phyloP scores from a whole-genome alignment of 2,113 vertebrate species.

The Semnornis frantzii region DNA sequence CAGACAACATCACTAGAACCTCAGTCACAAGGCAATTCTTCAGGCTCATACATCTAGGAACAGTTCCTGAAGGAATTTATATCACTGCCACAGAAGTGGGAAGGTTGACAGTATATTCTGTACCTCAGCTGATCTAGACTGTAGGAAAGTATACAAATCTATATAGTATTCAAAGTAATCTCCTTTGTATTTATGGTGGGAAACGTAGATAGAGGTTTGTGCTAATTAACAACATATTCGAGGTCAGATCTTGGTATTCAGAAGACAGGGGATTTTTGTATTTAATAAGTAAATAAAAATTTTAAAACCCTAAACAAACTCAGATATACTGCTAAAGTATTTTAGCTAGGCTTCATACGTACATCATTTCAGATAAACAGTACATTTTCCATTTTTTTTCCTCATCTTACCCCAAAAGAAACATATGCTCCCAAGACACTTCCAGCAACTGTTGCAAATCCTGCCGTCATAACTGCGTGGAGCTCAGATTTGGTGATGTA shows the following conservation, averaged over 20 bases:
- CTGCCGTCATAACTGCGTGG: constrained; percentile 87
- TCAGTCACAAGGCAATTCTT: neutral
- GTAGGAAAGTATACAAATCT: neutral
- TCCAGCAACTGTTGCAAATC: constrained; percentile 86
- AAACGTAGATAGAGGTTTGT: neutral
- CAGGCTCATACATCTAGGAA: neutral
- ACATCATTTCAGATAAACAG: neutral
- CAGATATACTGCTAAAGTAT: neutral
- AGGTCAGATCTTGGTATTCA: neutral
- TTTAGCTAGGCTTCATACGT: neutral
- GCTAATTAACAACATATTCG: neutral
- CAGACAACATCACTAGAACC: neutral
- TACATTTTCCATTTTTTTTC: neutral
- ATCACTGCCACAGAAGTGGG: neutral
- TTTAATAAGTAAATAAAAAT: neutral
- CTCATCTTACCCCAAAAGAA: constrained; percentile 84
- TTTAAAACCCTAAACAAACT: neutral
- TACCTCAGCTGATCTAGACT: neutral
- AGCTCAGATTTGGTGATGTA: constrained; percentile 84
- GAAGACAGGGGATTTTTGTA: neutral
- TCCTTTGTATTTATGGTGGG: neutral
- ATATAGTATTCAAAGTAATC: neutral
- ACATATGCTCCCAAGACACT: constrained; percentile 85
- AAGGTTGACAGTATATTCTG: neutral
- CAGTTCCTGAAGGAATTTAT: neutral